phyloP scores from a whole-genome alignment of 1,140 invertebrate species.

The Drosophila pseudoobscura region DNA sequence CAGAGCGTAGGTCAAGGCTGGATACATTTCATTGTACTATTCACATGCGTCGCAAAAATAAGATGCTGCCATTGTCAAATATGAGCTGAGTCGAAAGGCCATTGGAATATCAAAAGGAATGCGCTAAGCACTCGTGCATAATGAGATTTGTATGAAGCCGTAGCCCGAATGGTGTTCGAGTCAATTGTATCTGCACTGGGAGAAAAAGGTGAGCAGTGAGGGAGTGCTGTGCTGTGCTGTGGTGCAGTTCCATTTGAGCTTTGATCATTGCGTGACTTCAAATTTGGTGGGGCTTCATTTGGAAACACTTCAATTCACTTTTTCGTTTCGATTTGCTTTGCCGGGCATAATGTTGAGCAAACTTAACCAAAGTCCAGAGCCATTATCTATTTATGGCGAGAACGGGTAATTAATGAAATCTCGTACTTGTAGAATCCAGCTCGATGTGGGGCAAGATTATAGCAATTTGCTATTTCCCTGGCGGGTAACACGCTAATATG shows the following conservation, averaged over 20 bases:
- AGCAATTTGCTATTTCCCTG: constrained; percentile 8
- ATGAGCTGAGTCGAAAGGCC: background rate
- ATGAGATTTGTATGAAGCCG: constrained; percentile 21
- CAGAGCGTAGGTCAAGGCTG: constrained; percentile 34
- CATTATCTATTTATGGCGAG: constrained; percentile 11
- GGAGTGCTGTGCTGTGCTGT: too few relatives aligned
- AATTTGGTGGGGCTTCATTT: constrained; percentile 28
- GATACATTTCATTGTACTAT: background rate
- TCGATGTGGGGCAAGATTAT: constrained; percentile 5
- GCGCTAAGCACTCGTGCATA: constrained; percentile 25
- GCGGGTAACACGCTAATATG: constrained; percentile 7
- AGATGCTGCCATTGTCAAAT: constrained; percentile 12
- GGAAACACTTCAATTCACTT: constrained; percentile 32
- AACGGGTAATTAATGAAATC: constrained; percentile 16
- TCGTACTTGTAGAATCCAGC: constrained; percentile 14
- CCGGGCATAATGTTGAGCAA: constrained; percentile 34
- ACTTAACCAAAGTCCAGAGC: constrained; percentile 25
- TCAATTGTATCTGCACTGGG: constrained; percentile 5
- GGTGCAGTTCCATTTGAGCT: background rate
- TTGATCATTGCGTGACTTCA: constrained; percentile 28
- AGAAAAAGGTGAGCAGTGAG: constrained; percentile 12
- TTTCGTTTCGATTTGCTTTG: constrained; percentile 31
- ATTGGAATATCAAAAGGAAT: constrained; percentile 46
- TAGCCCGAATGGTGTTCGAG: background rate
- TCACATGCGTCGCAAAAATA: constrained; percentile 16